phyloP scores from a whole-genome alignment of 2,113 vertebrate genomes.

The Pelobates fuscus region DNA sequence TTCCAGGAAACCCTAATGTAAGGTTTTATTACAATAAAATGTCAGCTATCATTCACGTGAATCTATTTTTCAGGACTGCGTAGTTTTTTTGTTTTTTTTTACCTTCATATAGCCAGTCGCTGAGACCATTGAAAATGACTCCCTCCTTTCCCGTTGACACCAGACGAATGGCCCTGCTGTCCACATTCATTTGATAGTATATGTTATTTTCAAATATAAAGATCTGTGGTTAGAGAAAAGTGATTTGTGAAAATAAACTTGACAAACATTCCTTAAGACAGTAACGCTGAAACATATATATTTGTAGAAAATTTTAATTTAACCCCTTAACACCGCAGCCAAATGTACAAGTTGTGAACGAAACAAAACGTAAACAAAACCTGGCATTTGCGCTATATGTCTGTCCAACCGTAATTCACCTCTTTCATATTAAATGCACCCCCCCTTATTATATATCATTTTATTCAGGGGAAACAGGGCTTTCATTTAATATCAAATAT shows the following conservation, averaged over 20 bases:
- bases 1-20: conserved; percentile 36
- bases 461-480: too few relatives aligned
- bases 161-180: conserved; percentile 92
- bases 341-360: too few relatives aligned
- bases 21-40: conserved; percentile 41
- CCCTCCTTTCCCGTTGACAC: conserved; percentile 94
- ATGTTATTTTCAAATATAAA: conserved; percentile 99
- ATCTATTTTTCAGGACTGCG: conserved; percentile 2
- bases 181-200: conserved; percentile 92
- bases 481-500: too few relatives aligned
- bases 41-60: conserved; percentile 40
- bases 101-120: conserved; percentile 98
- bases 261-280: too few relatives aligned
- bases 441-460: too few relatives aligned
- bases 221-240: conserved; percentile 73
- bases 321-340: too few relatives aligned
- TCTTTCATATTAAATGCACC: too few relatives aligned
- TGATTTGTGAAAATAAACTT: background rate
- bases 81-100: conserved; percentile 51
- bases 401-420: too few relatives aligned
- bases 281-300: too few relatives aligned
- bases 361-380: too few relatives aligned
- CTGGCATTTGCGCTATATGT: too few relatives aligned
- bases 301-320: too few relatives aligned
- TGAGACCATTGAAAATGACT: conserved; percentile 93